Conservation (phyloP, 2,888 invertebrate species). For the Argynnis bischoffii region DNA sequence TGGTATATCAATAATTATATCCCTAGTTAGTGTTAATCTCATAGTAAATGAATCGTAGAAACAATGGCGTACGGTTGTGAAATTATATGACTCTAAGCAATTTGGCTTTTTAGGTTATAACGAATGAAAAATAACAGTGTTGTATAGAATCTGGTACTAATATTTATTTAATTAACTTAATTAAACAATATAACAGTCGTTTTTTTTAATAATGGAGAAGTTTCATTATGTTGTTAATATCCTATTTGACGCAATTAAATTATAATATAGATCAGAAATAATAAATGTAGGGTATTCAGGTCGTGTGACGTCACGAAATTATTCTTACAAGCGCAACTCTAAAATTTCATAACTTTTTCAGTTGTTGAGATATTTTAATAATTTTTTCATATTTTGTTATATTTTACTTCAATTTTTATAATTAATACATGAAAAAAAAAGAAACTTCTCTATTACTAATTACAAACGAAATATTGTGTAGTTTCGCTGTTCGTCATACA, state of each 20-base stretch:
- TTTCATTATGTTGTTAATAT: too few species aligned
- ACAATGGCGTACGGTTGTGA: slow-evolving; percentile 22
- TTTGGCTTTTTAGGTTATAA: slow-evolving; percentile 32
- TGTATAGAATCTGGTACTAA: slow-evolving; percentile 12
- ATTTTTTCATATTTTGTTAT: too few species aligned
- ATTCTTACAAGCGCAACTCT: too few species aligned
- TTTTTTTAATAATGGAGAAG: neutral
- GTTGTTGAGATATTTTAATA: too few species aligned
- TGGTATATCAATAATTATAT: slow-evolving; percentile 12
- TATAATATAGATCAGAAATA: too few species aligned
- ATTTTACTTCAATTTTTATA: too few species aligned
- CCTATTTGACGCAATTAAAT: too few species aligned
- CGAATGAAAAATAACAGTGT: neutral
- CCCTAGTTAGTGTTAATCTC: neutral
- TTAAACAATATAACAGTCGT: neutral
- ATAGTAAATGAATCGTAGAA: neutral
- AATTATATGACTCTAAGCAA: slow-evolving; percentile 25
- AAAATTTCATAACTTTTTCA: too few species aligned
- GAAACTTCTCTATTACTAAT: neutral
- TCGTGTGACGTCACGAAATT: too few species aligned
- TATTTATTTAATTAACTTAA: slow-evolving; percentile 18
- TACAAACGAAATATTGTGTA: neutral
- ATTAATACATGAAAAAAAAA: too few species aligned
- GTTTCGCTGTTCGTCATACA: neutral
- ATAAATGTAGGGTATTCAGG: too few species aligned